Percentiles rank a stretch among this genome's conserved stretches.
These are phyloP conservation scores for Thysanoteuthis rhombus DNA, from an alignment of 2,888 invertebrate species.

Conservation along the genomic window DNA sequence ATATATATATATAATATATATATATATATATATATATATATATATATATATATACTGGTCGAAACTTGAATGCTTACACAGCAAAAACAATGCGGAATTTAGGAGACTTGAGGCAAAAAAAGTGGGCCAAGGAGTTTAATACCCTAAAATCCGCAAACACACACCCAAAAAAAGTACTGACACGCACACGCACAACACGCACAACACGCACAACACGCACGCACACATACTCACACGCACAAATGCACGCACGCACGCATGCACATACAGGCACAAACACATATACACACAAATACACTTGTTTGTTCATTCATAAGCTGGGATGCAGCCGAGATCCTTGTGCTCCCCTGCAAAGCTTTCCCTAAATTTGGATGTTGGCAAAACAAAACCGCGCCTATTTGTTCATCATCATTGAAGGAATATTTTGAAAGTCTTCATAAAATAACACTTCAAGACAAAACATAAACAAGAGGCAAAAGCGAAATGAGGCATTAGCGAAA, in stretches of 20 bases:
- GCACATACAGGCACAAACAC: background rate
- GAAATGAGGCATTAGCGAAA: background rate
- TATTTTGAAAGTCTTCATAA: background rate
- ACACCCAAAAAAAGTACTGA: too few relatives aligned
- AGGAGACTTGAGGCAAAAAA: background rate
- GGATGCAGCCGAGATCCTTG: background rate
- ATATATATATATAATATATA: too few relatives aligned
- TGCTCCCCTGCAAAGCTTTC: background rate
- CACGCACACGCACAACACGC: too few relatives aligned
- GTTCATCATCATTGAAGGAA: background rate
- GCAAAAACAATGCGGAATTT: background rate
- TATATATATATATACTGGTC: too few relatives aligned
- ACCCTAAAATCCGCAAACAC: too few relatives aligned
- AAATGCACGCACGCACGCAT: background rate
- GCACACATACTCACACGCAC: background rate
- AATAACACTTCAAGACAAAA: background rate
- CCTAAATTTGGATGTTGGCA: background rate
- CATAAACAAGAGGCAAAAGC: background rate
- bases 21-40: too few relatives aligned
- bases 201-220: background rate
- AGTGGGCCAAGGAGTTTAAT: background rate
- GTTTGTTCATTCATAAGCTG: background rate
- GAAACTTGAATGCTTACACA: background rate
- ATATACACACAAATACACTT: background rate
- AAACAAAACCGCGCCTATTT: constrained; percentile 12